Percentiles rank a stretch among this genome's conserved stretches.
Evolutionary conservation across 2,888 invertebrate genomes (phyloP).

Genomic region (Thereva nobilitata): DNA sequence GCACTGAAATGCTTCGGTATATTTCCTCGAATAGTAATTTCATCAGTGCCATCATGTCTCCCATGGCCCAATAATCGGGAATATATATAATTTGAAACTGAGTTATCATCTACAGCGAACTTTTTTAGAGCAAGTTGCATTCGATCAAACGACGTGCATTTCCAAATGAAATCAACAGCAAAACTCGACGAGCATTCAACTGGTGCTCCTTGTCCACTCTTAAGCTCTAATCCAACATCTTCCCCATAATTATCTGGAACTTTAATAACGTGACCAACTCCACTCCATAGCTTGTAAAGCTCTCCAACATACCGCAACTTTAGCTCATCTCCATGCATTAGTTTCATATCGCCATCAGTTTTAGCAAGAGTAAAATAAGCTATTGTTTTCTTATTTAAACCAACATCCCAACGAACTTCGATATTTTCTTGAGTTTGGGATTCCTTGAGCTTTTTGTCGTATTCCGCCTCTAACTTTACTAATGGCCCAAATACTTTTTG

Average conservation of each 20-base stretch:
- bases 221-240: slow-evolving; percentile 96
- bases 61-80: slow-evolving; percentile 94
- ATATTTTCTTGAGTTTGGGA: slow-evolving; percentile 98
- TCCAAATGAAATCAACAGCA: slow-evolving; percentile 99
- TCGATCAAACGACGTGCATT: slow-evolving; percentile 96
- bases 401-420: slow-evolving; percentile 98
- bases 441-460: slow-evolving; percentile 96
- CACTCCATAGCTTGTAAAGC: slow-evolving; percentile 93
- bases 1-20: slow-evolving; percentile 97
- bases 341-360: slow-evolving; percentile 97
- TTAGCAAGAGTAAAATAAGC: slow-evolving; percentile 97
- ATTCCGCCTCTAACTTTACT: slow-evolving; percentile 96
- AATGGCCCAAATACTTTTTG: slow-evolving; percentile 97
- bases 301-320: slow-evolving; percentile 91
- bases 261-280: slow-evolving; percentile 96
- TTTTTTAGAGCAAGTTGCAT: slow-evolving; percentile 94
- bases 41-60: slow-evolving; percentile 93
- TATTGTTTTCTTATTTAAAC: slow-evolving; percentile 95
- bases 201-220: slow-evolving; percentile 88
- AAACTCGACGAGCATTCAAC: slow-evolving; percentile 94
- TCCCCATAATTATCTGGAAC: slow-evolving; percentile 96
- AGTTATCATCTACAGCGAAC: slow-evolving; percentile 94
- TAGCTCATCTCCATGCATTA: slow-evolving; percentile 99
- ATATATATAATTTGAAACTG: slow-evolving; percentile 97
- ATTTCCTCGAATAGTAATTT: slow-evolving; percentile 82